These are phyloP conservation scores for Rhea americana DNA, from an alignment of 2,113 vertebrate genomes.

Conservation along the genomic window DNA sequence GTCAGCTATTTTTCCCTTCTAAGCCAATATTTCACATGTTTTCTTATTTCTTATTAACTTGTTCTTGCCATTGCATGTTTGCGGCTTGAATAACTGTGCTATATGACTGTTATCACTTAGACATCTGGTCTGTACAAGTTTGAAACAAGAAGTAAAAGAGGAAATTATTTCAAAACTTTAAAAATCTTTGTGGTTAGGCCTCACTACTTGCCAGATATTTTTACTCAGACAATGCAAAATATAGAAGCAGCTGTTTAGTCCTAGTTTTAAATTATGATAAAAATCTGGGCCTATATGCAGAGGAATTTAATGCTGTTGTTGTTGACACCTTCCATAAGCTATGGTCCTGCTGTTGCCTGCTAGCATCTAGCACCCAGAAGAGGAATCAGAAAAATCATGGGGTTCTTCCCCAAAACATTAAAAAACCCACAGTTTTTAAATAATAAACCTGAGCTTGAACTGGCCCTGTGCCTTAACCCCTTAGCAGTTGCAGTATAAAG, in stretches of 20 bases:
- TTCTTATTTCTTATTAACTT: not conserved
- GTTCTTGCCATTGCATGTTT: not conserved
- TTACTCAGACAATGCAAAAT: not conserved
- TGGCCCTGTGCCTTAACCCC: not conserved
- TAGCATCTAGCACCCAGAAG: not conserved
- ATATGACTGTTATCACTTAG: not conserved
- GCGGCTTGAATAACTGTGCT: not conserved
- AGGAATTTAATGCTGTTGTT: not conserved
- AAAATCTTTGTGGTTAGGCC: not conserved
- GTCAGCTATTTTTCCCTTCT: not conserved
- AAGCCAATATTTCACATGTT: not conserved
- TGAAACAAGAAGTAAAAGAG: not conserved
- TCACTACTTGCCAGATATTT: not conserved
- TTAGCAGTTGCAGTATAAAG: too few relatives aligned
- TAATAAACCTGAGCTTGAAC: not conserved
- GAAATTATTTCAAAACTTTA: not conserved
- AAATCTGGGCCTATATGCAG: not conserved
- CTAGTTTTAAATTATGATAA: not conserved
- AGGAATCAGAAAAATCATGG: not conserved
- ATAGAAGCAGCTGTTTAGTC: not conserved
- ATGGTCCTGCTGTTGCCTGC: not conserved
- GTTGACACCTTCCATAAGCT: not conserved
- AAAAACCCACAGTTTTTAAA: too few relatives aligned
- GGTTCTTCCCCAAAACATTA: not conserved
- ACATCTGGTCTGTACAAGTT: not conserved